phyloP scores from a whole-genome alignment of 2,113 vertebrate species.

The Oryzias javanicus region DNA sequence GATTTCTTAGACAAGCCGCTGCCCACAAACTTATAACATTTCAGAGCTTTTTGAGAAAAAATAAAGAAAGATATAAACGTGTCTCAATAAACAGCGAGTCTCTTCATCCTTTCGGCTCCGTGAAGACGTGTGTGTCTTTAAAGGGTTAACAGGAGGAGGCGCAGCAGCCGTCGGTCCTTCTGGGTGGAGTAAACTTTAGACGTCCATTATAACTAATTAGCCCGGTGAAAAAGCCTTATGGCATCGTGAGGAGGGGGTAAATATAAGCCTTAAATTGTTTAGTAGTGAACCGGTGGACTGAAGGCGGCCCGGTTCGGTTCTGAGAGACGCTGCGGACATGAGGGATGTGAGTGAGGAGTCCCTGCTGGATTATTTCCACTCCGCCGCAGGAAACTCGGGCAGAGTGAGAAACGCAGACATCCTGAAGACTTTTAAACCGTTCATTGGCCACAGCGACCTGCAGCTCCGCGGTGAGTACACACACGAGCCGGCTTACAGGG shows the following conservation, averaged over 20 bases:
- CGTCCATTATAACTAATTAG: constrained; percentile 64
- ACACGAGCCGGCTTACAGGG: no score
- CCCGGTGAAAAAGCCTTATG: constrained; percentile 14
- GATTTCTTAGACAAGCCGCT: no score
- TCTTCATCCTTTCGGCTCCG: neutral
- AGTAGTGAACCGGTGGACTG: no score
- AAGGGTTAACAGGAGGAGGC: constrained; percentile 75
- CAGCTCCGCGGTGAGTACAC: constrained; percentile 75
- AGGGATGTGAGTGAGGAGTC: constrained; percentile 72
- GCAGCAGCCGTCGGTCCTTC: constrained; percentile 47
- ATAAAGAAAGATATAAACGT: no score
- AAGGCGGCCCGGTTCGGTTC: neutral
- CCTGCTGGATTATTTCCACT: constrained; percentile 76
- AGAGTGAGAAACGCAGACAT: constrained; percentile 77
- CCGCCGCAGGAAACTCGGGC: constrained; percentile 62
- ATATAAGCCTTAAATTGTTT: neutral
- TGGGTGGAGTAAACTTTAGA: constrained; percentile 77
- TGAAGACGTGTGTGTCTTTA: constrained; percentile 20
- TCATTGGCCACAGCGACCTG: constrained; percentile 75
- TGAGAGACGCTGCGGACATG: constrained; percentile 49
- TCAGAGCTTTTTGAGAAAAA: no score
- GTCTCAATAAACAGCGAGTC: no score
- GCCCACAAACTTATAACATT: no score
- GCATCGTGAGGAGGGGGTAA: neutral
- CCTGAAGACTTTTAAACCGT: constrained; percentile 75